phyloP scores from a whole-genome alignment of 2,113 vertebrate genomes.

The Theropithecus gelada region DNA sequence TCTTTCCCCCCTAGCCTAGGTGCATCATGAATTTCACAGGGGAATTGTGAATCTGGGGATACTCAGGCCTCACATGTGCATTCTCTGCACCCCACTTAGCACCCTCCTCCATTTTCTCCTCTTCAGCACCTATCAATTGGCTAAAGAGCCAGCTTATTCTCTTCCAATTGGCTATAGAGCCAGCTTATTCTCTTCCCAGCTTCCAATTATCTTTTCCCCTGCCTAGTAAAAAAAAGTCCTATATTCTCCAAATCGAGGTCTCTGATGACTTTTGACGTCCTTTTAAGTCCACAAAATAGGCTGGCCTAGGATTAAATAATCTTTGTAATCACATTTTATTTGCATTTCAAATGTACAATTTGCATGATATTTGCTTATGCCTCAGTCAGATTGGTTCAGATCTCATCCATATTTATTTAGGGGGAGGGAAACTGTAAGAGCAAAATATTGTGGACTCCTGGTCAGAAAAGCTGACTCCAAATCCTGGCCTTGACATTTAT shows the following conservation, averaged over 20 bases:
- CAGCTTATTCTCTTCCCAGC: not conserved
- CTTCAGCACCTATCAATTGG: not conserved
- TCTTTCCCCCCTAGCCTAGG: not conserved
- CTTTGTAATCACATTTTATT: slow-evolving; percentile 65
- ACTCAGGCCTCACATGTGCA: fast-evolving
- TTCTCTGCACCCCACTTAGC: not conserved
- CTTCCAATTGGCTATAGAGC: not conserved
- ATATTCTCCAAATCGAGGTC: not conserved
- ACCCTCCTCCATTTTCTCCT: not conserved
- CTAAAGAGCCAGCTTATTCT: not conserved
- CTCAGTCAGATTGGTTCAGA: slow-evolving; percentile 45
- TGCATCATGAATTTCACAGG: not conserved
- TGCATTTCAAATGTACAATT: slow-evolving; percentile 71
- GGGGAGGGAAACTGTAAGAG: not conserved
- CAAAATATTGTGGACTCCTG: not conserved
- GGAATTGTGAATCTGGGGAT: not conserved
- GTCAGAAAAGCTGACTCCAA: slow-evolving; percentile 18
- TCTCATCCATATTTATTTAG: slow-evolving; percentile 55
- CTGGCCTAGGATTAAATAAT: slow-evolving; percentile 65
- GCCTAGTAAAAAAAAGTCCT: not conserved
- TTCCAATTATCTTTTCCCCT: not conserved
- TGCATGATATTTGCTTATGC: slow-evolving; percentile 63
- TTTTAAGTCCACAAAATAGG: slow-evolving; percentile 60
- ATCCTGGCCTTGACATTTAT: not conserved
- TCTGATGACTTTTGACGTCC: slow-evolving; percentile 25